These are phyloP conservation scores for Coluber constrictor DNA, from an alignment of 2,797 vertebrate genomes.

Conservation along the genomic window DNA sequence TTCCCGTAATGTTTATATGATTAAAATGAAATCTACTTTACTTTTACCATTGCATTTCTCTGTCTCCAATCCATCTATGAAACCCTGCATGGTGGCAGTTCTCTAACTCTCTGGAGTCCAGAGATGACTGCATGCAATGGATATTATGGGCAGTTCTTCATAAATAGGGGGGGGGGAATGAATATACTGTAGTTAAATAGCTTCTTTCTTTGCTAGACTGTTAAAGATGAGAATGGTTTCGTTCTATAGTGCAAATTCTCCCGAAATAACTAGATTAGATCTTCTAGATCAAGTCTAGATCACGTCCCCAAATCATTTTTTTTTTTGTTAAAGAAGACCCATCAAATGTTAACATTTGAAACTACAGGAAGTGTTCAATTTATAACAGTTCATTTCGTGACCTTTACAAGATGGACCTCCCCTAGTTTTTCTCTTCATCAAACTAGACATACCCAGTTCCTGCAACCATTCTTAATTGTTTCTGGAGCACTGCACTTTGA, in stretches of 20 bases:
- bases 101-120: not conserved
- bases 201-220: not conserved
- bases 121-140: not conserved
- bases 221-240: not conserved
- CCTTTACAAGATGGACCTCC: too few species aligned
- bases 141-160: not conserved
- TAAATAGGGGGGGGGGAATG: not conserved
- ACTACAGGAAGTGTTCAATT: not conserved
- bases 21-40: not conserved
- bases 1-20: not conserved
- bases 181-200: not conserved
- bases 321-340: not conserved
- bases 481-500: too few species aligned
- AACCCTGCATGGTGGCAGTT: not conserved
- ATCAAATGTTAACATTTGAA: not conserved
- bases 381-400: too few species aligned
- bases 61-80: not conserved
- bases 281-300: not conserved
- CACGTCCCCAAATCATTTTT: not conserved
- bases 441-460: too few species aligned
- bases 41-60: not conserved
- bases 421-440: too few species aligned
- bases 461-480: too few species aligned
- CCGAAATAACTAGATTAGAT: not conserved
- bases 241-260: not conserved